Conservation (phyloP, 2,888 invertebrate genomes). For the Melikaiella ostensackeni region DNA sequence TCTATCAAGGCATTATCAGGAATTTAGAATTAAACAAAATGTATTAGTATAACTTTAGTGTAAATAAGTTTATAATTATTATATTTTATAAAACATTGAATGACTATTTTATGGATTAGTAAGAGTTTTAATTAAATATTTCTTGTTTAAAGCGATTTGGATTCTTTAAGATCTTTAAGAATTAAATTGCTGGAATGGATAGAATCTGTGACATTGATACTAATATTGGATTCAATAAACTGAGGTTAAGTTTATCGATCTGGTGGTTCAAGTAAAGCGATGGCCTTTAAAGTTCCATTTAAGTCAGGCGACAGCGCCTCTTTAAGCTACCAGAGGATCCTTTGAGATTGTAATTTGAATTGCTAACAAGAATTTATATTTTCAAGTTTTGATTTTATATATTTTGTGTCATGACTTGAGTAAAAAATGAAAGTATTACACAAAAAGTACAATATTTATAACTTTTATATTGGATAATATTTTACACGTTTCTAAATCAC, state of each 20-base stretch:
- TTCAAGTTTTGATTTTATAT: too few relatives aligned
- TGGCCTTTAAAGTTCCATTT: constrained; percentile 25
- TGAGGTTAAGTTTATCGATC: constrained; percentile 4
- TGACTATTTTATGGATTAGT: too few relatives aligned
- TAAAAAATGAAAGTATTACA: not conserved
- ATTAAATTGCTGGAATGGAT: not conserved
- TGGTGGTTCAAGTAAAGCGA: constrained; percentile 8
- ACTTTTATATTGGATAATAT: not conserved
- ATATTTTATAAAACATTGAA: too few relatives aligned
- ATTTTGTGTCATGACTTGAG: not conserved
- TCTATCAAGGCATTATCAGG: too few relatives aligned
- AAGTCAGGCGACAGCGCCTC: constrained; percentile 28
- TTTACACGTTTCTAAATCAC: not conserved
- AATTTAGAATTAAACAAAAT: too few relatives aligned
- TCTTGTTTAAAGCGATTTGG: not conserved
- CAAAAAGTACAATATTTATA: not conserved
- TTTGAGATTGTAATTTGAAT: too few relatives aligned
- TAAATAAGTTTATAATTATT: too few relatives aligned
- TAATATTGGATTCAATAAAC: constrained; percentile 28
- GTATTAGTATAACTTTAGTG: too few relatives aligned
- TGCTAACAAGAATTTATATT: too few relatives aligned
- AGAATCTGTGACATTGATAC: constrained; percentile 2
- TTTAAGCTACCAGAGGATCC: not conserved
- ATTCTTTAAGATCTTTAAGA: too few relatives aligned
- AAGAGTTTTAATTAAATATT: not conserved